Evolutionary conservation across 2,888 invertebrate species (phyloP).

Genomic region (Noctua fimbriata): DNA sequence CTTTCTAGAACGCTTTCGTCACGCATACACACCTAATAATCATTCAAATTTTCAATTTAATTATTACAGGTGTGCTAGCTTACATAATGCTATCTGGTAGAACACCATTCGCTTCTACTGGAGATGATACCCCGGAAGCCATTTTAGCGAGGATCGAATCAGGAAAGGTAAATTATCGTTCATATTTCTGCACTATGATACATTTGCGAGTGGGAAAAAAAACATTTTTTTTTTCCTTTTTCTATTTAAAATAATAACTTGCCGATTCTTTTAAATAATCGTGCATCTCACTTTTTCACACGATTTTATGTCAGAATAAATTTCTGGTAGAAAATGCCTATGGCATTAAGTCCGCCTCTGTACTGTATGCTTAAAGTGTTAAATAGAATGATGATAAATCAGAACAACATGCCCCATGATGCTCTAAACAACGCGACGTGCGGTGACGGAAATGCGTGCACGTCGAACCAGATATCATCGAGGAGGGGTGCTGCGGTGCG

Average conservation of each 20-base stretch:
- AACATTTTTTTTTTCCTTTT: too few species aligned
- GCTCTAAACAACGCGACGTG: not conserved
- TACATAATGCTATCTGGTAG: slow-evolving; percentile 98
- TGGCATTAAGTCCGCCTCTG: not conserved
- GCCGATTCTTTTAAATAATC: not conserved
- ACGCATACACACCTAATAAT: not conserved
- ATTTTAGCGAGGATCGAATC: slow-evolving; percentile 98
- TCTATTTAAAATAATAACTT: too few species aligned
- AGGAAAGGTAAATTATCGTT: slow-evolving; percentile 92
- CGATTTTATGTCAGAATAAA: not conserved
- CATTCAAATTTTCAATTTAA: not conserved
- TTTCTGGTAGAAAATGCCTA: not conserved
- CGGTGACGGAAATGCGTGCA: not conserved
- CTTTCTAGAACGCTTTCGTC: not conserved
- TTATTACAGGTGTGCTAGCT: slow-evolving; percentile 93
- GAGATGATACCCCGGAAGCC: slow-evolving; percentile 94
- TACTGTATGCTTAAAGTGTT: not conserved
- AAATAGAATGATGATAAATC: not conserved
- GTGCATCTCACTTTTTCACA: not conserved
- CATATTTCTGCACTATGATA: not conserved
- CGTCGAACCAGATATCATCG: not conserved
- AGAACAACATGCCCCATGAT: not conserved
- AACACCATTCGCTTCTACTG: slow-evolving; percentile 93
- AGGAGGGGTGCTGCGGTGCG: not conserved
- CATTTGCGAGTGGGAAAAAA: not conserved